phyloP scores from a whole-genome alignment of 2,888 invertebrate genomes.

The Hirtodrosophila cameraria region DNA sequence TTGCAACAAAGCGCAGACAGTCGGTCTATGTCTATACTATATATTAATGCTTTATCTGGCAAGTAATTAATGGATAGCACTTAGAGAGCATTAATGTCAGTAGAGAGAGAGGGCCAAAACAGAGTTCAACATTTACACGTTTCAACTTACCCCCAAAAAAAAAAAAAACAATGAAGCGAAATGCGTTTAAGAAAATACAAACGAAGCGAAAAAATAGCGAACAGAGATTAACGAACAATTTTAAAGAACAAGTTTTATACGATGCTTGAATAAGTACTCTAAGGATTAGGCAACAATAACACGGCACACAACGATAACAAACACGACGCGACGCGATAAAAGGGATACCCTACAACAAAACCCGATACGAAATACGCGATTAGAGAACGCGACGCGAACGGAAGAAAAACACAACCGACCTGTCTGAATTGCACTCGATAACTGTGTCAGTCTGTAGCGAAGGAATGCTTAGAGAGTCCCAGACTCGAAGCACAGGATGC shows the following conservation, averaged over 20 bases:
- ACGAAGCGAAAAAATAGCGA: constrained; percentile 43
- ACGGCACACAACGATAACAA: constrained; percentile 27
- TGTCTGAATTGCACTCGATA: constrained; percentile 83
- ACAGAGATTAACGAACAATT: constrained; percentile 23
- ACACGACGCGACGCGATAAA: constrained; percentile 10
- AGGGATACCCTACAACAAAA: constrained; percentile 40
- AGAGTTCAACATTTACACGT: constrained; percentile 5
- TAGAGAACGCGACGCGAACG: constrained; percentile 50
- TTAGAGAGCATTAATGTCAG: constrained; percentile 48
- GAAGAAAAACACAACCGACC: constrained; percentile 80
- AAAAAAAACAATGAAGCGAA: constrained; percentile 16
- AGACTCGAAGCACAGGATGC: constrained; percentile 43
- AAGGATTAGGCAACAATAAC: constrained; percentile 50
- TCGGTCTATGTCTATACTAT: constrained; percentile 44
- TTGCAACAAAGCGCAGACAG: constrained; percentile 67
- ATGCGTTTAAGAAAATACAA: constrained; percentile 52
- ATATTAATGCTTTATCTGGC: constrained; percentile 49
- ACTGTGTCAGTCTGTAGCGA: constrained; percentile 81
- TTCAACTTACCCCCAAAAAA: constrained; percentile 51
- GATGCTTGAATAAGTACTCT: constrained; percentile 42
- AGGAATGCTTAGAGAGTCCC: constrained; percentile 66
- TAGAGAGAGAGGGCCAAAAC: constrained; percentile 2
- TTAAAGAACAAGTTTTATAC: constrained; percentile 27
- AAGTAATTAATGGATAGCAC: constrained; percentile 67
- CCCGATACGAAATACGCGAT: constrained; percentile 29